Evolutionary conservation across 2,888 invertebrate species (phyloP).

Genomic region (Hypomecis atomaria): DNA sequence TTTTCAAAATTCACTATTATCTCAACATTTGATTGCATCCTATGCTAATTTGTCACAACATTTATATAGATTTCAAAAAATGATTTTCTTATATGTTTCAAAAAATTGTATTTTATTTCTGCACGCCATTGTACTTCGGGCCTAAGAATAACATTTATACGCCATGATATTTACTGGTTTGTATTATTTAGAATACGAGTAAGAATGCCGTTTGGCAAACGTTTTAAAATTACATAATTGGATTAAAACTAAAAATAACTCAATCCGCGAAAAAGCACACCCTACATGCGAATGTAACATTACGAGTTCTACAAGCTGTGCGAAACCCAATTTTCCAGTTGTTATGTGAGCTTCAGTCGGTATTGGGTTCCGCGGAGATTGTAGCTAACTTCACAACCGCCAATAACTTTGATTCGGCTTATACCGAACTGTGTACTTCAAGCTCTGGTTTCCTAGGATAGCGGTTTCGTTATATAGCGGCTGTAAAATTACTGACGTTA

Average conservation of each 20-base stretch:
- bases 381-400: too few species aligned
- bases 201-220: conserved; percentile 32
- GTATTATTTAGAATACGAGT: conserved; percentile 38
- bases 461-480: too few species aligned
- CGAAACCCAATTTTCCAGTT: too few species aligned
- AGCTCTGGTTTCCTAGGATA: too few species aligned
- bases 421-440: too few species aligned
- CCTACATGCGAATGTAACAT: not conserved
- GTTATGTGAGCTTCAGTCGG: too few species aligned
- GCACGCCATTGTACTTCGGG: conserved; percentile 61
- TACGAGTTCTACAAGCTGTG: too few species aligned
- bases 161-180: conserved; percentile 55
- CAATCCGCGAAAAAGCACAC: not conserved
- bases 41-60: conserved; percentile 29
- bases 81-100: conserved; percentile 31
- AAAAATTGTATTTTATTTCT: conserved; percentile 40
- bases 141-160: conserved; percentile 72
- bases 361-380: too few species aligned
- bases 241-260: not conserved
- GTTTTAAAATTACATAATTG: conserved; percentile 30
- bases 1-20: conserved; percentile 18
- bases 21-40: conserved; percentile 28
- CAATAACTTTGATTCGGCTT: too few species aligned
- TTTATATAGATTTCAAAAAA: conserved; percentile 39
- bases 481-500: too few species aligned